Percentiles rank a stretch among this genome's conserved stretches.
Evolutionary conservation across 2,888 invertebrate species (phyloP).

Genomic region (Stenichneumon culpator): DNA sequence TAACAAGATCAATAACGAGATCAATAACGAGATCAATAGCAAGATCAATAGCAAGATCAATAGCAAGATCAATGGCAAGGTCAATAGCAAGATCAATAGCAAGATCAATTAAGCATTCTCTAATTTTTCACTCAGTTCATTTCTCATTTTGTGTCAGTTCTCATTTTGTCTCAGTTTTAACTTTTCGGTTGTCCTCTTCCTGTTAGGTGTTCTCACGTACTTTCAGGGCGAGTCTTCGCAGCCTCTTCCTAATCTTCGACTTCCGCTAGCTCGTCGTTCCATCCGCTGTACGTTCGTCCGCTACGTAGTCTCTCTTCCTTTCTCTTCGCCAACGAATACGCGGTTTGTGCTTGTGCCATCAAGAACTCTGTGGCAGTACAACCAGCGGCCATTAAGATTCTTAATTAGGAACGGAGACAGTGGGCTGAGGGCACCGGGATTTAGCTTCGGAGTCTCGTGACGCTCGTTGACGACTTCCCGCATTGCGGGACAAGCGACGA

Average conservation of each 20-base stretch:
- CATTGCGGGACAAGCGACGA: constrained; percentile 46
- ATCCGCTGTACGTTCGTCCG: neutral
- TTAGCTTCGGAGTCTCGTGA: constrained; percentile 27
- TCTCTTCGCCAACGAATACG: constrained; percentile 47
- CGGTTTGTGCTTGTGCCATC: constrained; percentile 45
- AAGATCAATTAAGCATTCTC: too few species aligned
- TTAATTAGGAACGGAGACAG: constrained; percentile 61
- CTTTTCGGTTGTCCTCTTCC: neutral
- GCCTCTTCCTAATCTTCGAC: constrained; percentile 38
- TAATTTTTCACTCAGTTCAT: too few species aligned
- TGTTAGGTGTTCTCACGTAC: neutral
- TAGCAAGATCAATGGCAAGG: too few species aligned
- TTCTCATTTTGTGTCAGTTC: too few species aligned
- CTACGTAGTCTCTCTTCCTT: constrained; percentile 10
- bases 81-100: too few species aligned
- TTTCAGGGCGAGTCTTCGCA: constrained; percentile 13
- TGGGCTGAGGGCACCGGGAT: constrained; percentile 49
- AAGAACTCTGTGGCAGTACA: constrained; percentile 20
- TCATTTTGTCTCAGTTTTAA: too few species aligned
- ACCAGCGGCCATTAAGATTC: constrained; percentile 50
- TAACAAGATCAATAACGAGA: too few species aligned
- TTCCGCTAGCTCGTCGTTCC: constrained; percentile 36
- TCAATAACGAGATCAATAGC: too few species aligned
- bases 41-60: too few species aligned
- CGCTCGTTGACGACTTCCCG: constrained; percentile 52